These are phyloP conservation scores for Torymus tubicola DNA, from an alignment of 2,888 invertebrate genomes.

Conservation along the genomic window DNA sequence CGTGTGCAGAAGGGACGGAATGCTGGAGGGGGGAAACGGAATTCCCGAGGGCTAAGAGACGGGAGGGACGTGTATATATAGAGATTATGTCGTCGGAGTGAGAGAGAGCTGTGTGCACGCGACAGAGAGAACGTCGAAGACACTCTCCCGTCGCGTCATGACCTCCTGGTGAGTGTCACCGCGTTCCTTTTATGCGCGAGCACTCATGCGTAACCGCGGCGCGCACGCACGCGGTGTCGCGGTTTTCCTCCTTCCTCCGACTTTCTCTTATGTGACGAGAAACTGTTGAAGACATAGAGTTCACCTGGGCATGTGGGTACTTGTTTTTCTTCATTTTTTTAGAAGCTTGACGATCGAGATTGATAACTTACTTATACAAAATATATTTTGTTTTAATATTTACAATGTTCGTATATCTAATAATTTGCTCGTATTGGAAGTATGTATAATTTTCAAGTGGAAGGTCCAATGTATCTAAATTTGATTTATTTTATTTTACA, in stretches of 20 bases:
- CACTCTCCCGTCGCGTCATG: constrained; percentile 62
- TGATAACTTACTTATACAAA: too few relatives aligned
- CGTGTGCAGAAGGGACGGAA: not conserved
- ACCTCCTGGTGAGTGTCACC: constrained; percentile 74
- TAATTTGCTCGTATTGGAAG: too few relatives aligned
- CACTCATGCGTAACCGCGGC: constrained; percentile 66
- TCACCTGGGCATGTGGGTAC: not conserved
- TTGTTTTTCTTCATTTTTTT: not conserved
- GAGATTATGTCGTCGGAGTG: not conserved
- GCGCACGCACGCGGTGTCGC: not conserved
- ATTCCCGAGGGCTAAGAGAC: not conserved
- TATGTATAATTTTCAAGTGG: too few relatives aligned
- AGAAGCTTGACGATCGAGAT: too few relatives aligned
- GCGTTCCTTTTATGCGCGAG: constrained; percentile 73
- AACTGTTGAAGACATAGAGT: too few relatives aligned
- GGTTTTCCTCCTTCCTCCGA: not conserved
- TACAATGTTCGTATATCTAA: too few relatives aligned
- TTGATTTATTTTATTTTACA: too few relatives aligned
- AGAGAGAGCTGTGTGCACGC: not conserved
- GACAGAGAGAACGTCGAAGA: constrained; percentile 2
- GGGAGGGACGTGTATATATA: not conserved
- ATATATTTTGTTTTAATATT: too few relatives aligned
- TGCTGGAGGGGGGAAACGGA: too few relatives aligned
- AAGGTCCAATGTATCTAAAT: too few relatives aligned
- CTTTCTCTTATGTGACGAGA: not conserved